These are phyloP conservation scores for Parasteatoda tepidariorum DNA, from an alignment of 1,140 invertebrate species.

Conservation along the genomic window DNA sequence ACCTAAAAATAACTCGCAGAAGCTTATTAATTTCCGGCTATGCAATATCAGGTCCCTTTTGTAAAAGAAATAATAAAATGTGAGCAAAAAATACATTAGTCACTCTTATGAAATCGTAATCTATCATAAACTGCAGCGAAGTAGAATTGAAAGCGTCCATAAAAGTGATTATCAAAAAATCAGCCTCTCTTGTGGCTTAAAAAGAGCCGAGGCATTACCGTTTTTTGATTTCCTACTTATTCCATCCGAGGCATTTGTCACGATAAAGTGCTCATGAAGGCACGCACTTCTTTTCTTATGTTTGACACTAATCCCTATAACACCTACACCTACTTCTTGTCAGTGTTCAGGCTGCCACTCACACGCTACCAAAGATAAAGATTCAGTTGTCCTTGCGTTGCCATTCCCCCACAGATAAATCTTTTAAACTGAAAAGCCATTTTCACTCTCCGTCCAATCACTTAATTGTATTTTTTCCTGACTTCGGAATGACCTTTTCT, in stretches of 20 bases:
- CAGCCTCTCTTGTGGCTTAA: constrained; percentile 12
- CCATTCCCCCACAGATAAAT: constrained; percentile 33
- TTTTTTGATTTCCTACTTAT: constrained; percentile 27
- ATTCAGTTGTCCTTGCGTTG: constrained; percentile 33
- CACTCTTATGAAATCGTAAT: constrained; percentile 36
- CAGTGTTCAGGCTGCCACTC: constrained; percentile 44
- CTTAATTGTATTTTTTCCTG: constrained; percentile 4
- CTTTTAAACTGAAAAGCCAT: constrained; percentile 30
- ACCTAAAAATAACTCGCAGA: background rate
- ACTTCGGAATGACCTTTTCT: constrained; percentile 30
- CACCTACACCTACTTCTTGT: constrained; percentile 41
- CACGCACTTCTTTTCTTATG: constrained; percentile 19
- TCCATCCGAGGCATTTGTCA: constrained; percentile 41
- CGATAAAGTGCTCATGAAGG: constrained; percentile 40
- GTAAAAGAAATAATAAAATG: background rate
- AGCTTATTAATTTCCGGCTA: constrained; percentile 39
- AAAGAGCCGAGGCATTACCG: constrained; percentile 32
- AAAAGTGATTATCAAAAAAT: constrained; percentile 33
- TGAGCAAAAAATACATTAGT: constrained; percentile 26
- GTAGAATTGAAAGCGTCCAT: background rate
- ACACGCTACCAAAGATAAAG: constrained; percentile 4
- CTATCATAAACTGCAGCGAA: constrained; percentile 38
- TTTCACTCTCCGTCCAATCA: constrained; percentile 3
- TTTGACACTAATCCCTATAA: constrained; percentile 49
- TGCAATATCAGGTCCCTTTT: background rate